Percentiles rank a stretch among this genome's conserved stretches.
Conservation (phyloP, 2,113 vertebrate genomes). For the Mustelus asterias region DNA sequence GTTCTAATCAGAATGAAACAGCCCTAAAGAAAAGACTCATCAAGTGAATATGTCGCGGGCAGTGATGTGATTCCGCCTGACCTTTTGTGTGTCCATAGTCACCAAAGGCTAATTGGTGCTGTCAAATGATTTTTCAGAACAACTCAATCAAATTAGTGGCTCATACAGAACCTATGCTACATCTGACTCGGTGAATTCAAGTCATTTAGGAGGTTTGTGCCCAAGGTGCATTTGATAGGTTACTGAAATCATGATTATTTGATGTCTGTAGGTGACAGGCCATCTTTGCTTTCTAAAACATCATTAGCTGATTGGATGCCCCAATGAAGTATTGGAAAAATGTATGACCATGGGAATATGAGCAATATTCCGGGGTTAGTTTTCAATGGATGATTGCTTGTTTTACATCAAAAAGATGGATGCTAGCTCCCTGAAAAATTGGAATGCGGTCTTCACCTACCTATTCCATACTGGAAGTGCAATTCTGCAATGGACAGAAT, state of each 20-base stretch:
- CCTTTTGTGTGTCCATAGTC: background rate
- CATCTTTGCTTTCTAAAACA: background rate
- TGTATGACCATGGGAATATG: background rate
- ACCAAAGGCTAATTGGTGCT: background rate
- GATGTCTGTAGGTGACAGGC: background rate
- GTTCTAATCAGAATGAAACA: slow-evolving; percentile 22
- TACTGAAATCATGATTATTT: background rate
- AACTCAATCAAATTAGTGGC: background rate
- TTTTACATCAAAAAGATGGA: background rate
- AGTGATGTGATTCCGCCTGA: background rate
- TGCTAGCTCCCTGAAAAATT: background rate
- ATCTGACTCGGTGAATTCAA: background rate
- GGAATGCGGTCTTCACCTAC: background rate
- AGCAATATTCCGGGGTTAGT: background rate
- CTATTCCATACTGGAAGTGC: background rate
- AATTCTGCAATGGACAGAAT: background rate
- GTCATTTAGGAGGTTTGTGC: background rate
- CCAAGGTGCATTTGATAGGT: background rate
- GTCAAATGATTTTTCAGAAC: background rate
- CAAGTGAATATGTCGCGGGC: background rate
- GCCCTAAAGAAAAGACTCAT: background rate
- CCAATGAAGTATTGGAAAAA: background rate
- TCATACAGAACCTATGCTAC: background rate
- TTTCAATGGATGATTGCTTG: background rate
- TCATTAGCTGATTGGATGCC: background rate